These are phyloP conservation scores for Fistularia tabacaria DNA, from an alignment of 2,797 vertebrate species.

Conservation along the genomic window DNA sequence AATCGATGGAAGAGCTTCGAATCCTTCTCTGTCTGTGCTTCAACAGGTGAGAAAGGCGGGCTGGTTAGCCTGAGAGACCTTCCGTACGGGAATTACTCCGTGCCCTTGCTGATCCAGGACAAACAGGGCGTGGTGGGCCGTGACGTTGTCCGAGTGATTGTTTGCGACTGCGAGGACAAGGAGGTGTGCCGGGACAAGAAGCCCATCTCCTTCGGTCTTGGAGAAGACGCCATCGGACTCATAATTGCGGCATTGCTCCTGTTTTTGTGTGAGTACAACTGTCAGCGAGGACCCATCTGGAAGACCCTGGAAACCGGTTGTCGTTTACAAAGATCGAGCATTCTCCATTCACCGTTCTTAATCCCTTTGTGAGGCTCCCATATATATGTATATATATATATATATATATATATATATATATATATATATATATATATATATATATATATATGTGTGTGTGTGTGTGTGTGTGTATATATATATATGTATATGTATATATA, in stretches of 20 bases:
- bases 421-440: too few relatives aligned
- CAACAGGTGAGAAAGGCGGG: constrained; percentile 64
- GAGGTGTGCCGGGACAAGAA: constrained; percentile 40
- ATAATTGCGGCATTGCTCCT: constrained; percentile 58
- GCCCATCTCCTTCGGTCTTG: constrained; percentile 15
- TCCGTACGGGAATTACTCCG: constrained; percentile 65
- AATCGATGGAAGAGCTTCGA: too few relatives aligned
- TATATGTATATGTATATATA: too few relatives aligned
- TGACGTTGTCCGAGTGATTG: constrained; percentile 53
- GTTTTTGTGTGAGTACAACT: constrained; percentile 73
- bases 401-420: too few relatives aligned
- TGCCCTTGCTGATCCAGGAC: constrained; percentile 77
- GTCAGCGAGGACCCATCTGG: neutral
- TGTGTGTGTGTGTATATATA: too few relatives aligned
- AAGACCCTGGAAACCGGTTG: neutral
- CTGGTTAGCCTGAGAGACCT: constrained; percentile 67
- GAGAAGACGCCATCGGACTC: constrained; percentile 46
- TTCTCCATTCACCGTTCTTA: too few relatives aligned
- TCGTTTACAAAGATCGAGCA: too few relatives aligned
- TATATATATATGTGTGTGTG: too few relatives aligned
- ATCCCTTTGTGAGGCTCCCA: too few relatives aligned
- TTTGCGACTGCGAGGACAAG: constrained; percentile 72
- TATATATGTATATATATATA: too few relatives aligned
- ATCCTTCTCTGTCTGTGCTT: constrained; percentile 7
- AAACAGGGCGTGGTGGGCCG: constrained; percentile 59